A percentile compares a stretch with the other conserved stretches of the same genome.
phyloP scores from a whole-genome alignment of 2,888 invertebrate species.

The Pseudanteris insignis region DNA sequence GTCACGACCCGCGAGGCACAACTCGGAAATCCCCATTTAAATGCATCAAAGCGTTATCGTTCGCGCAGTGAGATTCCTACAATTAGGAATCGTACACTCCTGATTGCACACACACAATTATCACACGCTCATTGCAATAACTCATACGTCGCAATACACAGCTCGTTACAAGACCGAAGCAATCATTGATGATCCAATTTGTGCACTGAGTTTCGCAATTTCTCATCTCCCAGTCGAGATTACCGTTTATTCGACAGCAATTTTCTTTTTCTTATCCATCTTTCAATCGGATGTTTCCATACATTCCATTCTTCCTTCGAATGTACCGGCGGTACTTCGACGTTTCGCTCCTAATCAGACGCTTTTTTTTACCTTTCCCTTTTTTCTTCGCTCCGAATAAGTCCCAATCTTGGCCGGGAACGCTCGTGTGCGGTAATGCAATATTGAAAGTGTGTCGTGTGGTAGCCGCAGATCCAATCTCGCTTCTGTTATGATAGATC shows the following conservation, averaged over 20 bases:
- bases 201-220: constrained; percentile 30
- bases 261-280: constrained; percentile 12
- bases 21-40: no score
- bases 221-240: constrained; percentile 37
- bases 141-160: constrained; percentile 9
- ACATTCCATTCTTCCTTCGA: neutral
- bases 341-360: neutral
- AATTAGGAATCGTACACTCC: constrained; percentile 6
- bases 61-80: no score
- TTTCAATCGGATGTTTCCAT: constrained; percentile 1
- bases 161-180: constrained; percentile 15
- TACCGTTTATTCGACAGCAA: constrained; percentile 29
- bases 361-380: constrained; percentile 15
- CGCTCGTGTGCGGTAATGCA: constrained; percentile 15
- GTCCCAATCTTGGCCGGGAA: constrained; percentile 9
- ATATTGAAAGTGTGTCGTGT: constrained; percentile 31
- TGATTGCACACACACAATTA: constrained; percentile 5
- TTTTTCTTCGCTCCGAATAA: constrained; percentile 52
- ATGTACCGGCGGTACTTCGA: constrained; percentile 9
- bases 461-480: constrained; percentile 28
- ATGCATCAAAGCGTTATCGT: no score
- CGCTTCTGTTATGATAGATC: no score
- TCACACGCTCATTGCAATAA: constrained; percentile 5
- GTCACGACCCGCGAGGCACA: no score
- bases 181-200: constrained; percentile 36